Evolutionary conservation across 2,797 vertebrate species (phyloP), one percentile per base, ranked within the genome.

Genomic region (Gadopsis marmoratus): DNA sequence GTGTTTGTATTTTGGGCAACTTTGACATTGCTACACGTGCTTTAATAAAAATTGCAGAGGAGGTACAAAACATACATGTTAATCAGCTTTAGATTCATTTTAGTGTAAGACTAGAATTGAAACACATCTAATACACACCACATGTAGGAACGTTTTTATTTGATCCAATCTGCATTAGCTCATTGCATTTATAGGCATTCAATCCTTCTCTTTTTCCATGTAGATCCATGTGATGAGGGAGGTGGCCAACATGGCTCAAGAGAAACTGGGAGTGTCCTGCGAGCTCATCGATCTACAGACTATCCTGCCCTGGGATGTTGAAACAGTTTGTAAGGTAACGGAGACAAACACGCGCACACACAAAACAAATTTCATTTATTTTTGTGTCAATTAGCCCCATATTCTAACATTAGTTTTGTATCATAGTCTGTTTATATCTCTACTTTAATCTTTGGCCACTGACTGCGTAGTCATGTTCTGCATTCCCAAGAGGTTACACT

Each of bases 251-350:
- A 97, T 99, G 97, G 98, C 97, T 81, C 97, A 97, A 81, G 98
- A 99, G 88, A 99, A 99, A 79, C 96, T 99, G 70, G 98, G 98
- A 21, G 96, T 99, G n/a, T 99, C 98, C 50, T 99, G 98, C 84
- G 98, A 99, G 93, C 86, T 99, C 81, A 98, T 99, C 29, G 98
- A 99, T 86, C 91, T 99, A 37, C 97, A 95, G 89, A 99, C 98
- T 17, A 98, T 99, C 91, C 89, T 98, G 73, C 98, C 98, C 41
- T 99, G 98, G 98, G 98, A 99, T 89, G 48, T 79, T 19, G 98
- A 99, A 71, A 98, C 98, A 0, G 43, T 99, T 86, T 99, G 98
- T 88, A 99, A 99, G 96, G 98, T 99, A 95, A 87, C 39, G 43
- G 35, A 60, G 9, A 63, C 51, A 13, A 16, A 5, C 47, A 16